A percentile compares a stretch with the other conserved stretches of the same genome.
Conservation (phyloP, 2,797 vertebrate species). For the Mycteria americana region DNA sequence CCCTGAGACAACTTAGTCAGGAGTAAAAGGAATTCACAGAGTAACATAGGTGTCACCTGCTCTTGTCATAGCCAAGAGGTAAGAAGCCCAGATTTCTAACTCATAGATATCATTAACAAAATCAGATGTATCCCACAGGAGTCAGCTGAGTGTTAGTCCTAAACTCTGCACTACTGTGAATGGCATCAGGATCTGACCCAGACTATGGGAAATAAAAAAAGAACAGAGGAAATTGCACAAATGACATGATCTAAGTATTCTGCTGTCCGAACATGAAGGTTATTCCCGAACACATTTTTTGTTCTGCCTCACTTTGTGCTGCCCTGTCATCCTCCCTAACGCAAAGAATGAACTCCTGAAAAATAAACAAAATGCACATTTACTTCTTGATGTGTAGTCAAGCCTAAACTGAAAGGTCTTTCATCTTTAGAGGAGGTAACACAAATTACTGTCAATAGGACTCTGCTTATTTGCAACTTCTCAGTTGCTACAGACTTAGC, state of each 20-base stretch:
- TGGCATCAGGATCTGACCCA: background rate
- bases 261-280: background rate
- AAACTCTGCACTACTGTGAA: background rate
- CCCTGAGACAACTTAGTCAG: background rate
- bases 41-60: constrained; percentile 16
- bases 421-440: background rate
- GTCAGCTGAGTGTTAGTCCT: background rate
- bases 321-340: background rate
- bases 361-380: constrained; percentile 5
- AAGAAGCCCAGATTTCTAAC: background rate
- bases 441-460: background rate
- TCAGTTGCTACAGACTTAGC: background rate
- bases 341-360: background rate
- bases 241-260: background rate
- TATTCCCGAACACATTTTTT: background rate
- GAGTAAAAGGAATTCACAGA: background rate
- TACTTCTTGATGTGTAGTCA: background rate
- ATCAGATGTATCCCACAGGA: background rate
- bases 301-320: background rate
- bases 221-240: background rate
- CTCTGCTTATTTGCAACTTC: background rate
- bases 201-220: background rate
- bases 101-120: background rate
- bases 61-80: constrained; percentile 15
- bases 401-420: constrained; percentile 1